Base-by-base conservation (phyloP, 2,888 invertebrate genomes). In the Rhamphomyia laevipes region DNA sequence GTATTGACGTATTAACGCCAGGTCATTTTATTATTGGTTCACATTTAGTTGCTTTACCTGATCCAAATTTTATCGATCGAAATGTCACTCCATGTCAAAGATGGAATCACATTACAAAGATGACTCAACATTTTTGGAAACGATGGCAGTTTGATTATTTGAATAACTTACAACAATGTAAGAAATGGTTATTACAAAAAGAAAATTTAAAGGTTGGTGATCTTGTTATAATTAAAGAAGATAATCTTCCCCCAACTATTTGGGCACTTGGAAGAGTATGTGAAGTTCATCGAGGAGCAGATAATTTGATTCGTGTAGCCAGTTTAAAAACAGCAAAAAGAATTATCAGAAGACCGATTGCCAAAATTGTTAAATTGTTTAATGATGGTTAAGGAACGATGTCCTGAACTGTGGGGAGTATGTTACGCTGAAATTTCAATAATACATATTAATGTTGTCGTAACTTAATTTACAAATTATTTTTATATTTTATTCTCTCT, bases 11-110 rank as follows among this genome's bases (percentile, higher is more conserved):
- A 1, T 16, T 51, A 2, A 51, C 51, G 10, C 51, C 51, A 30
- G 43, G 48, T 7, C 51, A 51, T 43, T 51, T 51, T 41, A 35
- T 49, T 12, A 41, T 46, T 21, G 46, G 49, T 3, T n/a, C 27
- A 16, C 12, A 44, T 9, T 12, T 47, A 13, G 27, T 11, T 10
- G 27, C 45, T 31, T 10, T 44, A 4, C 60, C 62, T 12, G 44
- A 44, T 9, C 17, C 31, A 12, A 16, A 23, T 11, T 11, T 44
- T 9, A 15, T 15, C 1, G n/a, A 42, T 10, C 13, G 4, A 5
- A 35, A 35, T n/a, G 2, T 35, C n/a, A 13, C 35, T 4, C 4
- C n/a, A n/a, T 13, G 35, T n/a, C n/a, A 35, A n/a, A 35, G 35
- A 35, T 35, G 35, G 35, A 35, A n/a, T 13, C n/a, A n/a, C 13